These are phyloP conservation scores for Bothrops jararaca DNA, from an alignment of 2,113 vertebrate species.

Conservation along the genomic window DNA sequence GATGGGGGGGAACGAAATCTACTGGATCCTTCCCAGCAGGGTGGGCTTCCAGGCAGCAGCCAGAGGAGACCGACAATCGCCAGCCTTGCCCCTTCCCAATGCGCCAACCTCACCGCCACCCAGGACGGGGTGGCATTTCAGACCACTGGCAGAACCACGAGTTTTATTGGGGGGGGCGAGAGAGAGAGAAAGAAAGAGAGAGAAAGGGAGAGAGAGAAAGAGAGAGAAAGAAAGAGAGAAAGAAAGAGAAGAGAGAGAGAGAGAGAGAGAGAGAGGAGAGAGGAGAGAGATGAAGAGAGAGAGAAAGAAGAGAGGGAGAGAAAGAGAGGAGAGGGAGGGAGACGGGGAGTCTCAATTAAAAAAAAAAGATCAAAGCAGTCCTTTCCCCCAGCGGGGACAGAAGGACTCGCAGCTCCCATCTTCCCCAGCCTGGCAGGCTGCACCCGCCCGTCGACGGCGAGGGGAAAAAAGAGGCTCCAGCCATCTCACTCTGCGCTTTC, in stretches of 20 bases:
- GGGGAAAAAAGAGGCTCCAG: neutral
- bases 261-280: too few relatives aligned
- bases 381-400: too few relatives aligned
- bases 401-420: neutral
- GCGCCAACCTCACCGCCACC: neutral
- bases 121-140: neutral
- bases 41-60: neutral
- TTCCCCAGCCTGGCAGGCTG: neutral
- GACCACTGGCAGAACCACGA: neutral
- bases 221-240: too few relatives aligned
- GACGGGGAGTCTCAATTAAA: too few relatives aligned
- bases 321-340: neutral
- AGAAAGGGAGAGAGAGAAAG: too few relatives aligned
- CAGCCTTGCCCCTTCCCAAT: neutral
- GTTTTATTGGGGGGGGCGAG: neutral
- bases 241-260: too few relatives aligned
- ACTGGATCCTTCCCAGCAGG: neutral
- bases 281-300: too few relatives aligned
- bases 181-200: too few relatives aligned
- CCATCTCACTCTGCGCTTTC: too few relatives aligned
- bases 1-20: neutral
- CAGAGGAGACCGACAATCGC: neutral
- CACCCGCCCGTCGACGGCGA: neutral
- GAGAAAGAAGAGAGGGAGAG: too few relatives aligned
- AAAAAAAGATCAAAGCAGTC: neutral